Base-by-base conservation (phyloP, 92 coral and sea anemone species). In the Porites evermanni region DNA sequence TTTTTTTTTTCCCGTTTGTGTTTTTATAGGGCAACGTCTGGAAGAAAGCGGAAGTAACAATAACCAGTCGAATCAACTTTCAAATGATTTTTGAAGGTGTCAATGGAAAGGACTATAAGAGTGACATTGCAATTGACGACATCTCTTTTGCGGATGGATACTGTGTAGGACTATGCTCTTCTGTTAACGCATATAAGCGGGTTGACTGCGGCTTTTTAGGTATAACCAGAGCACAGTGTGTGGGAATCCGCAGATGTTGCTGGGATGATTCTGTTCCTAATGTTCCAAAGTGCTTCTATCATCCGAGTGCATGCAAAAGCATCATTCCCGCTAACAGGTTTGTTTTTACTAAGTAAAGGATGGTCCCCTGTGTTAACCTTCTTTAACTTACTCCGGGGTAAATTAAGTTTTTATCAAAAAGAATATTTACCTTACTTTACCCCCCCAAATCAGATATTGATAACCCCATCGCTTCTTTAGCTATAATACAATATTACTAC, bases 81-180 rank as follows among this genome's bases (percentile, higher is more conserved):
- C 90, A 85, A 53, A 66, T 85, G 54, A 85, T 85, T 67, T 66
- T 85, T 77, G 88, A 85, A 85, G 99, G 99, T 20, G 92, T 97
- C 23, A 88, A 90, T 13, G 99, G 99, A 21, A 72, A 47, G 13
- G 93, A 94, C 68, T 97, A 95, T 84, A 94, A 93, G 0, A 93
- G 98, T 3, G 99, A 97, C 78, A 91, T 97, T 74, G 96, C 99
- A 7, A 72, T 97, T 19, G 99, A 97, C 67, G 99, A 97, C 83
- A 85, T 97, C 53, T 23, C 67, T 67, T 89, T 97, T 69, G 26
- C 78, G 19, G 92, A 93, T 47, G 95, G 97, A 53, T 91, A 97
- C 84, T 97, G 99, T 72, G 93, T 93, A 0, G 99, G 99, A 1
- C 84, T 92, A 54, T 95, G 99, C 73, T 89, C 95, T 8, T 95